Base-by-base conservation (phyloP, 30 jellyfish, hydroid and myxozoan genomes). In the Aurelia coerulea region DNA sequence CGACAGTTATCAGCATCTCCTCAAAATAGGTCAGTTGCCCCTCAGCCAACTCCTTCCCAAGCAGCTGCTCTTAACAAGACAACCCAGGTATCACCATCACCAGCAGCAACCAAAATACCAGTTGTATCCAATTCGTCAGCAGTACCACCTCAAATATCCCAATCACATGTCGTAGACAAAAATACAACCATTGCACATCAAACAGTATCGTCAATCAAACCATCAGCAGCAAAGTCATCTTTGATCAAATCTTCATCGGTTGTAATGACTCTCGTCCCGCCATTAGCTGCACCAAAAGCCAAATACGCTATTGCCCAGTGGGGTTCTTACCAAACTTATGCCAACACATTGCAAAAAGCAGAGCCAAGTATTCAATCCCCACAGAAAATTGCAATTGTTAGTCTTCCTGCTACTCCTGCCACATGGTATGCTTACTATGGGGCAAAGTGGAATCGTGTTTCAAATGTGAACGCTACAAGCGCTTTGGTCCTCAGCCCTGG, bases 401-500 rank as follows among this genome's bases (percentile, higher is more conserved):
- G 52, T 12, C 13, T 63, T 17, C 78, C 88, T 16, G 17, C 17
- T 41, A 39, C 7, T 37, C 29, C 33, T 62, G 80, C 80, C 1
- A 41, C 80, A 17, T 79, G 71, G 80, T 23, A n/a, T 10, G 89
- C 81, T 6, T 79, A 34, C 50, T 79, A 37, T 64, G 32, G 67
- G 1, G 67, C 63, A 15, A 7, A 31, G n/a, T 79, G 89, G 89
- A 79, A 79, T 50, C 31, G 29, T 14, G 89, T 79, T n/a, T 2
- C 73, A 4, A 65, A 64, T 65, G 6, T 65, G 23, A 19, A 79
- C 15, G 62, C 32, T 17, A 14, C 39, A 4, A 79, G 51, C 17
- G 89, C 89, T 4, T 42, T 79, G 60, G 89, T 79, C 10, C 80
- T 79, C 18, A 66, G 89, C 54, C 58, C 67, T 53, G 23, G 59